A percentile compares a stretch with the other conserved stretches of the same genome.
Evolutionary conservation across 1,140 invertebrate genomes (phyloP).

Genomic region (Agraylea sexmaculata): DNA sequence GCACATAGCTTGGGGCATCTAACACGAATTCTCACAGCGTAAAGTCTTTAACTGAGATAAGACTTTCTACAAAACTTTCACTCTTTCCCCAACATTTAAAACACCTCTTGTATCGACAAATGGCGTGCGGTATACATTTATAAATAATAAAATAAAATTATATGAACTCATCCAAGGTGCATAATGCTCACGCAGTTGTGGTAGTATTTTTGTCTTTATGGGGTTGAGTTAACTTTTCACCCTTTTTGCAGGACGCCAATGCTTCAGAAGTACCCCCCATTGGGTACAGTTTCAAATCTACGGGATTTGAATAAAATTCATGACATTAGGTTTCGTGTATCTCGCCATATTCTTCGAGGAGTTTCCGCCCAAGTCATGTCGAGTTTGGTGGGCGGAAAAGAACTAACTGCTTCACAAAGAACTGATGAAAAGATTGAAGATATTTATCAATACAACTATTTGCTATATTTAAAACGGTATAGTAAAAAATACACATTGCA

Average conservation of each 20-base stretch:
- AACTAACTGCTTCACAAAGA: too few relatives aligned
- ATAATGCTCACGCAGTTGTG: too few relatives aligned
- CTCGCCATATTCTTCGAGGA: constrained; percentile 21
- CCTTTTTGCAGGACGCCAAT: constrained; percentile 5
- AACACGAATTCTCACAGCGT: constrained; percentile 23
- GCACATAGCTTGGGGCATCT: too few relatives aligned
- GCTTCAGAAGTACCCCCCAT: not conserved
- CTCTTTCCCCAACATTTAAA: constrained; percentile 20
- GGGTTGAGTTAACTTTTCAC: too few relatives aligned
- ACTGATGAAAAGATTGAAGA: too few relatives aligned
- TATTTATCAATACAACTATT: too few relatives aligned
- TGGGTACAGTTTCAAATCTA: constrained; percentile 17
- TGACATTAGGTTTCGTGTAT: constrained; percentile 18
- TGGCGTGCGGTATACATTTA: too few relatives aligned
- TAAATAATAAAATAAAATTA: not conserved
- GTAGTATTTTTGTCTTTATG: too few relatives aligned
- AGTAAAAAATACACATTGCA: too few relatives aligned
- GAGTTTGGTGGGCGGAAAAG: constrained; percentile 6
- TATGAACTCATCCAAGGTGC: constrained; percentile 2
- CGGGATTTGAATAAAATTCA: constrained; percentile 22
- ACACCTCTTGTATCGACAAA: too few relatives aligned
- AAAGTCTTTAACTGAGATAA: constrained; percentile 23
- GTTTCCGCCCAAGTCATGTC: constrained; percentile 22
- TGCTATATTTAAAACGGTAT: too few relatives aligned
- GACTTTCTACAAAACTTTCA: constrained; percentile 20